Evolutionary conservation across 2,797 vertebrate species (phyloP).

Genomic region (Synanceia verrucosa): DNA sequence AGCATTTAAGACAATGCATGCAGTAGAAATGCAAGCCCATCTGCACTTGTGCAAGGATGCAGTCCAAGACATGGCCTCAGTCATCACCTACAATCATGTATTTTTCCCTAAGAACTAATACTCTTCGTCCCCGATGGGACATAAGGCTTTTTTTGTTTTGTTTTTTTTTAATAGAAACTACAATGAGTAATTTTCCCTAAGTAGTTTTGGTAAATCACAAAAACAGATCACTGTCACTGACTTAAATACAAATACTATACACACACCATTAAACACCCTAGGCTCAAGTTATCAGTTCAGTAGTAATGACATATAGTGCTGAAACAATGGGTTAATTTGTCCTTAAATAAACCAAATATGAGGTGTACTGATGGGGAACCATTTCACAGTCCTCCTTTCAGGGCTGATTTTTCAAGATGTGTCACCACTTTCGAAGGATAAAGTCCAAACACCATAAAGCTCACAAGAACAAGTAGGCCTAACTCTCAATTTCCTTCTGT

Average conservation of each 20-base stretch:
- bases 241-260: background rate
- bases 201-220: background rate
- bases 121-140: background rate
- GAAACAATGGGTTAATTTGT: background rate
- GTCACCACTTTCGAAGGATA: constrained; percentile 51
- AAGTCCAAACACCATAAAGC: constrained; percentile 69
- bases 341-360: background rate
- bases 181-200: background rate
- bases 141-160: too few species aligned
- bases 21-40: background rate
- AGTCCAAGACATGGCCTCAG: background rate
- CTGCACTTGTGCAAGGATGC: background rate
- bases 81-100: background rate
- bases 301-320: background rate
- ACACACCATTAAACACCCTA: background rate
- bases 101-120: background rate
- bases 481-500: constrained; percentile 14
- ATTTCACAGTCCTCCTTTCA: background rate
- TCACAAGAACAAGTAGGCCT: constrained; percentile 19
- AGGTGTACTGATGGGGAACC: background rate
- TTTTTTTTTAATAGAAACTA: too few species aligned
- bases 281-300: background rate
- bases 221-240: background rate
- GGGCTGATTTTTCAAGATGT: constrained; percentile 14
- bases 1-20: too few species aligned